These are phyloP conservation scores for Drosophila sechellia DNA, from an alignment of 1,140 invertebrate genomes.

Conservation along the genomic window DNA sequence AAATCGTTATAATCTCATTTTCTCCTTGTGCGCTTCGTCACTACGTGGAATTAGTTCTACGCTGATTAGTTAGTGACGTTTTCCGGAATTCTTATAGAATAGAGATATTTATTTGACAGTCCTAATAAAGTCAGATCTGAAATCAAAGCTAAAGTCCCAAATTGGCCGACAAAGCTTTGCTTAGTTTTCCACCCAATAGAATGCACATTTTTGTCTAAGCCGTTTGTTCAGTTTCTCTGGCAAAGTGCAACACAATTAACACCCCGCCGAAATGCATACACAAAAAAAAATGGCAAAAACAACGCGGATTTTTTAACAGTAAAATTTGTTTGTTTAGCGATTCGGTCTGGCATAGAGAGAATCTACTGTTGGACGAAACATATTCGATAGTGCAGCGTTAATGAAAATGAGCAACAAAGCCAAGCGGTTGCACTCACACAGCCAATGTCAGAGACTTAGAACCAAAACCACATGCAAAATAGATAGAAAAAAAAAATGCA, in stretches of 20 bases:
- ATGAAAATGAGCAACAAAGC: constrained; percentile 82
- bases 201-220: constrained; percentile 41
- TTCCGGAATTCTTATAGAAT: too few species aligned
- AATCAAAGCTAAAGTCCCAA: neutral
- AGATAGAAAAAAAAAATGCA: constrained; percentile 29
- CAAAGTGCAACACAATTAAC: constrained; percentile 82
- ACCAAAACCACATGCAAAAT: constrained; percentile 68
- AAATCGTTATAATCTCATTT: neutral
- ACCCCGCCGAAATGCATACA: constrained; percentile 77
- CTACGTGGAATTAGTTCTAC: too few species aligned
- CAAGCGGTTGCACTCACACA: constrained; percentile 57
- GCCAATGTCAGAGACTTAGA: constrained; percentile 18
- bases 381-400: constrained; percentile 65
- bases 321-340: constrained; percentile 76
- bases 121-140: neutral
- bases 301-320: constrained; percentile 62
- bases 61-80: too few species aligned
- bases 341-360: constrained; percentile 46
- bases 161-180: constrained; percentile 53
- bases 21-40: too few species aligned
- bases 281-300: constrained; percentile 25
- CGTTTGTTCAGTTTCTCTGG: constrained; percentile 44
- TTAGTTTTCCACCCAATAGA: constrained; percentile 51
- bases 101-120: neutral
- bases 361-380: constrained; percentile 72